Evolutionary conservation across 2,888 invertebrate genomes (phyloP).

Genomic region (Oscheius myriophilus): DNA sequence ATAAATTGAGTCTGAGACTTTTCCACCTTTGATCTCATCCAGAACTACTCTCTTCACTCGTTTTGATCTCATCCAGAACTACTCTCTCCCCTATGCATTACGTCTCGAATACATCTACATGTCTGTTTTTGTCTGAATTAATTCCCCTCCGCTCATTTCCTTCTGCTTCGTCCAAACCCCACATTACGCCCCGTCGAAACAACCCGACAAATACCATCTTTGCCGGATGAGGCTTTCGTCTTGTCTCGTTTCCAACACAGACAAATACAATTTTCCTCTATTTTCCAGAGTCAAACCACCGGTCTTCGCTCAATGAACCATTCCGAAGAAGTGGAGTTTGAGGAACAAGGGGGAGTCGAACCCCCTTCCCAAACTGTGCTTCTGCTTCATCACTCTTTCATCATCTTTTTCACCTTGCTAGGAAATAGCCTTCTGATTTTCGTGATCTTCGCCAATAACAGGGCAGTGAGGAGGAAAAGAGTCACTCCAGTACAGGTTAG

Average conservation of each 20-base stretch:
- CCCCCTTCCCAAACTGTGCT: constrained; percentile 52
- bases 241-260: background rate
- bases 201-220: background rate
- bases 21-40: too few species aligned
- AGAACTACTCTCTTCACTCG: too few species aligned
- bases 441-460: constrained; percentile 58
- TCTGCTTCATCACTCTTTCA: constrained; percentile 56
- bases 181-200: background rate
- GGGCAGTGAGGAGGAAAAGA: constrained; percentile 48
- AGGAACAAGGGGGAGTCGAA: constrained; percentile 13
- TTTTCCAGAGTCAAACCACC: too few species aligned
- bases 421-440: constrained; percentile 62
- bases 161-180: background rate
- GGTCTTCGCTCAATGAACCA: constrained; percentile 3
- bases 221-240: background rate
- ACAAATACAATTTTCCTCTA: too few species aligned
- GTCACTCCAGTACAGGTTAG: constrained; percentile 61
- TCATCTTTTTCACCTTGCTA: constrained; percentile 56
- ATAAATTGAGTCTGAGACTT: too few species aligned
- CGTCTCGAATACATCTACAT: too few species aligned
- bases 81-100: too few species aligned
- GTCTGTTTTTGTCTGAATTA: too few species aligned
- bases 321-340: background rate
- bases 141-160: too few species aligned
- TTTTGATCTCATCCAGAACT: too few species aligned